Evolutionary conservation across 2,888 invertebrate genomes (phyloP).

Genomic region (Acrobasis repandana): DNA sequence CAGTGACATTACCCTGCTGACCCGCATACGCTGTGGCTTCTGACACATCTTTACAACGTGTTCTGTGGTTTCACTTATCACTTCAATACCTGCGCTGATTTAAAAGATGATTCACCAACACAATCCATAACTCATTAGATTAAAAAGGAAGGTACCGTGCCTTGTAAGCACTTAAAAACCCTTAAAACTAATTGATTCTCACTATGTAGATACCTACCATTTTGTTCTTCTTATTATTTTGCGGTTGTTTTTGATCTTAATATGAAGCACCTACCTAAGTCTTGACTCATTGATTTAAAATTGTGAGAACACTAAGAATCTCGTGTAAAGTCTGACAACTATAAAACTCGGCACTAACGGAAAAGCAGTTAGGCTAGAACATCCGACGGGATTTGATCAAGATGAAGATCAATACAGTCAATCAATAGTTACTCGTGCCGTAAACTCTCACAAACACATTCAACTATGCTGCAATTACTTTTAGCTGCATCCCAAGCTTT

Average conservation of each 20-base stretch:
- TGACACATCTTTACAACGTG: slow-evolving; percentile 4
- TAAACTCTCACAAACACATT: not conserved
- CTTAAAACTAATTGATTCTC: not conserved
- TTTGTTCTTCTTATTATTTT: not conserved
- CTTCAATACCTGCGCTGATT: not conserved
- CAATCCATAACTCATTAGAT: not conserved
- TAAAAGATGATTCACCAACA: not conserved
- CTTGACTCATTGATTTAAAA: not conserved
- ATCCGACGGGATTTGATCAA: no score
- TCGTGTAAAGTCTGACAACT: no score
- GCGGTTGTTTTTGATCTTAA: not conserved
- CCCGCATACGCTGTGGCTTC: not conserved
- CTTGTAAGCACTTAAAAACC: not conserved
- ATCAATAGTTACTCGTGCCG: no score
- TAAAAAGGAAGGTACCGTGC: not conserved
- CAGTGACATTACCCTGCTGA: not conserved
- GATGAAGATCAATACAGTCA: no score
- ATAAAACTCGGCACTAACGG: no score
- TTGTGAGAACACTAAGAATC: not conserved
- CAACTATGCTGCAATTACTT: not conserved
- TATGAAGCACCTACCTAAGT: not conserved
- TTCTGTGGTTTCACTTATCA: slow-evolving; percentile 7
- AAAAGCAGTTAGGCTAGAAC: no score
- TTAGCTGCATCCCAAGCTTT: not conserved
- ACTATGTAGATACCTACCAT: no score